These are phyloP conservation scores for Drosophila albomicans DNA, from an alignment of 1,140 invertebrate genomes.

Conservation along the genomic window DNA sequence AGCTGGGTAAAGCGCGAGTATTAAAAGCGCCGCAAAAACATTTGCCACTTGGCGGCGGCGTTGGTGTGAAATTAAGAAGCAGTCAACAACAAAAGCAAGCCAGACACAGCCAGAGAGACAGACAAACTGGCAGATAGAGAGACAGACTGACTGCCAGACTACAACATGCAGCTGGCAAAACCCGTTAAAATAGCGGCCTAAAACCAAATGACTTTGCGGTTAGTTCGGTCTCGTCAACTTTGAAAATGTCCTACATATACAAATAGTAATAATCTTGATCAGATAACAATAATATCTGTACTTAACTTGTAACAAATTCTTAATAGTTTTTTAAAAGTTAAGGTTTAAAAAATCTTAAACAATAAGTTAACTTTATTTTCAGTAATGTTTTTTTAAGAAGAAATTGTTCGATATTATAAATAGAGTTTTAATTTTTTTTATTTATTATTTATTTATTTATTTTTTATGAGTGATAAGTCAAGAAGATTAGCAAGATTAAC, in stretches of 20 bases:
- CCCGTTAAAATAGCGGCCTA: constrained; percentile 66
- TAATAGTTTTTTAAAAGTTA: no score
- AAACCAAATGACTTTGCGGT: constrained; percentile 42
- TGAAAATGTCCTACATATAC: constrained; percentile 20
- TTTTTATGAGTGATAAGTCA: no score
- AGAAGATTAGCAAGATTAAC: no score
- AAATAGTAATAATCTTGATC: no score
- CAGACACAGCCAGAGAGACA: constrained; percentile 2
- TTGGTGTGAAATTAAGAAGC: constrained; percentile 65
- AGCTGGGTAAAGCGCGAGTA: constrained; percentile 42
- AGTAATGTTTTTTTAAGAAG: no score
- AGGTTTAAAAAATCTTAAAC: no score
- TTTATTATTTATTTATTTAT: no score
- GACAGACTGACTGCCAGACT: background rate
- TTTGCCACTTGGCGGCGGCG: constrained; percentile 50
- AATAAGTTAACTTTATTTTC: no score
- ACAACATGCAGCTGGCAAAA: constrained; percentile 61
- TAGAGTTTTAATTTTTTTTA: no score
- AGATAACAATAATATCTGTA: no score
- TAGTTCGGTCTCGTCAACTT: constrained; percentile 37
- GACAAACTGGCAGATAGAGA: constrained; percentile 11
- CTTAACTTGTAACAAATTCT: no score
- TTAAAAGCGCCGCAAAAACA: constrained; percentile 63
- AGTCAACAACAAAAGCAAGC: constrained; percentile 49
- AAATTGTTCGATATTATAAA: no score